Evolutionary conservation across 2,797 vertebrate genomes (phyloP).

Genomic region (Sebastes diploproa): DNA sequence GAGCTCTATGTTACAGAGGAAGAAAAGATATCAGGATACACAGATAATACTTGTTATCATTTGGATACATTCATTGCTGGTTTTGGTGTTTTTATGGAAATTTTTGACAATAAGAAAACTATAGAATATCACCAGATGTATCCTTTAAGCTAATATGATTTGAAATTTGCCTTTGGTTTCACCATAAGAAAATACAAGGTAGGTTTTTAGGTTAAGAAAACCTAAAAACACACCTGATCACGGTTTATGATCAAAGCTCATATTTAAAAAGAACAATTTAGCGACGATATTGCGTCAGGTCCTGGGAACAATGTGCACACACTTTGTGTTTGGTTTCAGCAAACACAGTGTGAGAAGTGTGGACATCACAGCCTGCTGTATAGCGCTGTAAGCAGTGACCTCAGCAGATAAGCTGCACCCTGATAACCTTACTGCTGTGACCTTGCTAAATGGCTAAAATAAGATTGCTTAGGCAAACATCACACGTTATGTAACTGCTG

Average conservation of each 20-base stretch:
- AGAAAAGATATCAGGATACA: neutral
- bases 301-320: neutral
- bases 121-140: neutral
- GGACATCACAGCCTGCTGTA: neutral
- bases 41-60: neutral
- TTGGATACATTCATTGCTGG: neutral
- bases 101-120: neutral
- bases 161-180: neutral
- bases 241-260: neutral
- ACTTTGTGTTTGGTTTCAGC: constrained; percentile 1
- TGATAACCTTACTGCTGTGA: constrained; percentile 49
- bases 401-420: constrained; percentile 22
- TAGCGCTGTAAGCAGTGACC: neutral
- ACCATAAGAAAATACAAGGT: neutral
- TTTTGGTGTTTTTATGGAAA: neutral
- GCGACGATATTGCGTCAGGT: neutral
- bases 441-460: constrained; percentile 57
- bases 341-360: neutral
- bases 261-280: neutral
- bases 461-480: constrained; percentile 64
- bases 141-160: neutral
- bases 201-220: neutral
- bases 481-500: constrained; percentile 31
- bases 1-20: too few species aligned
- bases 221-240: neutral